phyloP scores from a whole-genome alignment of 2,113 vertebrate species.

The Carassius gibelio region DNA sequence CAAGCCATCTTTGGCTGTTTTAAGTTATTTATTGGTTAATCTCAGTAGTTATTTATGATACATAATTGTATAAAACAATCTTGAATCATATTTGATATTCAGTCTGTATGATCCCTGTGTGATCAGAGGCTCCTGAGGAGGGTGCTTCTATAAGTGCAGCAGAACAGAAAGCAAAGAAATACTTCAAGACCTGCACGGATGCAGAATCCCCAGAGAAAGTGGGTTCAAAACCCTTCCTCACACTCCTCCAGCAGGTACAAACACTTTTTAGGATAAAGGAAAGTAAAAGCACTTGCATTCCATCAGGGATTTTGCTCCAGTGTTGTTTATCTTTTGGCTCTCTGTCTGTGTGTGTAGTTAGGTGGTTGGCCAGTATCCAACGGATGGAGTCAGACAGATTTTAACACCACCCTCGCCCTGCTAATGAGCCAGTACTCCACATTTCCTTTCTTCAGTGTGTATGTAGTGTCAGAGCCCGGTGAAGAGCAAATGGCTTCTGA shows the following conservation, averaged over 20 bases:
- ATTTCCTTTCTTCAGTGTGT: conserved; percentile 89
- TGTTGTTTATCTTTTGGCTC: background rate
- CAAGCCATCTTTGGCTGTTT: too few relatives aligned
- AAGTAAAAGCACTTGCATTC: background rate
- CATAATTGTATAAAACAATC: background rate
- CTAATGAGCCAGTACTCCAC: conserved; percentile 86
- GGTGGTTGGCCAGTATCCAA: conserved; percentile 83
- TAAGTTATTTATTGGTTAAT: too few relatives aligned
- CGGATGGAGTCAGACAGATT: conserved; percentile 75
- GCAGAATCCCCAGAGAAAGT: conserved; percentile 73
- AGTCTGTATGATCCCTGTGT: background rate
- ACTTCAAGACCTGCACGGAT: conserved; percentile 87
- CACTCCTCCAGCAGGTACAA: conserved; percentile 81
- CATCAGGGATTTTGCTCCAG: background rate
- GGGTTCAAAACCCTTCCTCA: conserved; percentile 78
- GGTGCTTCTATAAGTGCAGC: conserved; percentile 63
- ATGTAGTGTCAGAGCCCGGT: conserved; percentile 73
- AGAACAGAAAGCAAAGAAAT: conserved; percentile 80
- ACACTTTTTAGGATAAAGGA: background rate
- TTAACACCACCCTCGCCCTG: conserved; percentile 83
- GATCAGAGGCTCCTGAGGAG: conserved; percentile 28
- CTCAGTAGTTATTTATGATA: too few relatives aligned
- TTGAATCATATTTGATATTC: background rate
- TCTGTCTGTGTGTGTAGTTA: conserved; percentile 70
- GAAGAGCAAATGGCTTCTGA: conserved; percentile 67